phyloP scores from a whole-genome alignment of 64 coral and sea anemone genomes.

The Trachythela sp. region DNA sequence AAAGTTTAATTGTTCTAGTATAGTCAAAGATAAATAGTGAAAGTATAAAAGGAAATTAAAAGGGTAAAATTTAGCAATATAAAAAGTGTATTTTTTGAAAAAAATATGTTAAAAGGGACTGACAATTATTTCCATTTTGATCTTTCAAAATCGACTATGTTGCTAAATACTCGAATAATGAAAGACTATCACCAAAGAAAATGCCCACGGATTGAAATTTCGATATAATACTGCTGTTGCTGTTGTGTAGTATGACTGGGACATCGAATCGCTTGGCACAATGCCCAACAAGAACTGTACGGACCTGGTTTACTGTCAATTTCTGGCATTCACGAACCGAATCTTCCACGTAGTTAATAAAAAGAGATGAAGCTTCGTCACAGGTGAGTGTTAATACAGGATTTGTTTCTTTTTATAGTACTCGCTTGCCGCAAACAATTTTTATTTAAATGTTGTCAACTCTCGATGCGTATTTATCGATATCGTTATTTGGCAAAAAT shows the following conservation, averaged over 20 bases:
- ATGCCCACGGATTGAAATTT: background rate
- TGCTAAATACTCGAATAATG: background rate
- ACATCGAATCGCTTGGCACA: background rate
- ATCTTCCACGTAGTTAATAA: background rate
- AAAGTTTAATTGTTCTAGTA: no score
- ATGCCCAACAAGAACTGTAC: background rate
- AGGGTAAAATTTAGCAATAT: no score
- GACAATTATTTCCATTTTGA: background rate
- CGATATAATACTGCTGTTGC: background rate
- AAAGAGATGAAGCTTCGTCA: background rate
- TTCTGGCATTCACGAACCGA: background rate
- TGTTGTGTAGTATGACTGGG: background rate
- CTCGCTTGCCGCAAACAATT: conserved; percentile 18
- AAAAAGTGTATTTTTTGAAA: no score
- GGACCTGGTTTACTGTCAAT: background rate
- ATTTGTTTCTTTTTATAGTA: conserved; percentile 38
- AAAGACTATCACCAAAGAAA: background rate
- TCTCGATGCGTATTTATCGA: conserved; percentile 23
- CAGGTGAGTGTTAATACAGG: conserved; percentile 5
- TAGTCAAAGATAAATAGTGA: no score
- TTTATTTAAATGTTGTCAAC: conserved; percentile 43
- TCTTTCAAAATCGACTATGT: background rate
- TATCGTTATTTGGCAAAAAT: conserved; percentile 24
- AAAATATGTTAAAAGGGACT: no score
- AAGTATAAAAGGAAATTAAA: no score